These are phyloP conservation scores for Sinohyriopsis cumingii DNA, from an alignment of 2,888 invertebrate species.

Conservation along the genomic window DNA sequence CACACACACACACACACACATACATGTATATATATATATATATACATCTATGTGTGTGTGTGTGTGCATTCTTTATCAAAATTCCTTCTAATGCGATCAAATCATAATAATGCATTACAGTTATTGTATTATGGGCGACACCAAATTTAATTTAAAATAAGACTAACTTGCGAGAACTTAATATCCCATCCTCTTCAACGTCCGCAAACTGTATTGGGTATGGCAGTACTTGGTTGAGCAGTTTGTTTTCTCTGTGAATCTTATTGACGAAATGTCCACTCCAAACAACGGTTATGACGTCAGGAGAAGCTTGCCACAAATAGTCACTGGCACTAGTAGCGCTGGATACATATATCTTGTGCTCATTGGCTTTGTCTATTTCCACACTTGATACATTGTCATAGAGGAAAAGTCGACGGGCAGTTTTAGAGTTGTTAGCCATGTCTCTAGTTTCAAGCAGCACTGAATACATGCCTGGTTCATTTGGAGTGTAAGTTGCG, in stretches of 20 bases:
- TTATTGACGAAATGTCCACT: constrained; percentile 27
- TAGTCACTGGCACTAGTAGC: constrained; percentile 18
- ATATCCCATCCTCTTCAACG: no score
- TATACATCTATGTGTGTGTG: no score
- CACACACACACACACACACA: no score
- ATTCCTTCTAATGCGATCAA: no score
- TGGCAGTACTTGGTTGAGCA: constrained; percentile 19
- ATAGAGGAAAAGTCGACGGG: constrained; percentile 39
- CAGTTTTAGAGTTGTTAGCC: constrained; percentile 47
- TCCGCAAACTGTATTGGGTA: not conserved
- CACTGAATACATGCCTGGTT: constrained; percentile 41
- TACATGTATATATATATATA: no score
- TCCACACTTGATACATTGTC: constrained; percentile 34
- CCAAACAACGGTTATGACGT: constrained; percentile 23
- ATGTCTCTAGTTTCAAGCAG: constrained; percentile 42
- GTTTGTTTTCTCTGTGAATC: constrained; percentile 16
- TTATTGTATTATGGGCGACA: no score
- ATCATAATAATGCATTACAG: no score
- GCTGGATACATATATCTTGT: constrained; percentile 7
- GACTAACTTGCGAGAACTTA: no score
- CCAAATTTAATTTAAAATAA: no score
- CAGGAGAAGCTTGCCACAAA: constrained; percentile 18
- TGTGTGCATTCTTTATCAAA: no score
- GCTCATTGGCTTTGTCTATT: constrained; percentile 10
- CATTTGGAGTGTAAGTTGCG: constrained; percentile 24